These are phyloP conservation scores for Bugula neritina DNA, from an alignment of 2,888 invertebrate genomes.

Conservation along the genomic window DNA sequence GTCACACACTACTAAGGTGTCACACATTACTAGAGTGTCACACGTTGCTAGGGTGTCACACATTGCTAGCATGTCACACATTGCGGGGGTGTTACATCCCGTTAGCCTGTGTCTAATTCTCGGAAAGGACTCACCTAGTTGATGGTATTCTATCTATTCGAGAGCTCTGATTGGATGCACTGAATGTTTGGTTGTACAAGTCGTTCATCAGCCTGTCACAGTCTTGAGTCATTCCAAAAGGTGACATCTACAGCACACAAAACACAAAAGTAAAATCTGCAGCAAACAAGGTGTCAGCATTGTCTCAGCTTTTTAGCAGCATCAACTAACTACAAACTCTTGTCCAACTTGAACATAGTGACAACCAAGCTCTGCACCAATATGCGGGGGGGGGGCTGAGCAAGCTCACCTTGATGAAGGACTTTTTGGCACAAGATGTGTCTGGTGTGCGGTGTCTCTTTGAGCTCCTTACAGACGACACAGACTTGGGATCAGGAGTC, in stretches of 20 bases:
- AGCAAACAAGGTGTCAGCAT: too few relatives aligned
- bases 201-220: background rate
- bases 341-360: background rate
- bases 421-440: constrained; percentile 4
- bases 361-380: too few relatives aligned
- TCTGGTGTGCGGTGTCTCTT: constrained; percentile 21
- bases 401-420: background rate
- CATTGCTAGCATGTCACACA: too few relatives aligned
- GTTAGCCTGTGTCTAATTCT: too few relatives aligned
- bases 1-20: too few relatives aligned
- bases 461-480: background rate
- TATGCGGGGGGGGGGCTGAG: too few relatives aligned
- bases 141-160: background rate
- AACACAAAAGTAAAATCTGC: background rate
- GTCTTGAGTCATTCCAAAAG: background rate
- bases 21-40: too few relatives aligned
- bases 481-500: background rate
- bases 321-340: too few relatives aligned
- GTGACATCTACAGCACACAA: background rate
- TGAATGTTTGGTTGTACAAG: background rate
- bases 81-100: too few relatives aligned
- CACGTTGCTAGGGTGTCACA: too few relatives aligned
- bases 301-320: too few relatives aligned
- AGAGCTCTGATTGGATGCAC: background rate
- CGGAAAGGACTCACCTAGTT: too few relatives aligned